Evolutionary conservation across 2,888 invertebrate species (phyloP).

Genomic region (Drosophila prolongata): DNA sequence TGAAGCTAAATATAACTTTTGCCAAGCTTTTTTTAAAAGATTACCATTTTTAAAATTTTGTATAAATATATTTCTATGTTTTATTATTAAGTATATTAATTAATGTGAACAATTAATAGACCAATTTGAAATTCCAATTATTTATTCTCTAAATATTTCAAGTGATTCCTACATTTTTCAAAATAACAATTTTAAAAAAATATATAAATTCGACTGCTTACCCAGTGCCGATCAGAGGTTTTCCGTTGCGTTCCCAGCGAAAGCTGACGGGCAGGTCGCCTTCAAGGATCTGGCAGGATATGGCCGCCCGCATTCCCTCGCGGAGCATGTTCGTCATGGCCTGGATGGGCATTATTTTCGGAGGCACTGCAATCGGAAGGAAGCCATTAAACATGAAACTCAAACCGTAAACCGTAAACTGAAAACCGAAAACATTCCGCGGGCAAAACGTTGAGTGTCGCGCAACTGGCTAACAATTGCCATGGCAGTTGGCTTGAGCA

Average conservation of each 20-base stretch:
- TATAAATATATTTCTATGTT: too few species aligned
- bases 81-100: too few species aligned
- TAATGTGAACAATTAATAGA: too few species aligned
- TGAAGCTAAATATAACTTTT: too few species aligned
- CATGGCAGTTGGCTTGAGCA: constrained; percentile 62
- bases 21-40: too few species aligned
- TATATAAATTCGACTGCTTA: constrained; percentile 56
- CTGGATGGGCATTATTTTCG: constrained; percentile 93
- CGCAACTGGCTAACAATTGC: constrained; percentile 56
- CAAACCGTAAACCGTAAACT: constrained; percentile 23
- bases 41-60: too few species aligned
- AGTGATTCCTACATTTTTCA: not conserved
- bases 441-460: constrained; percentile 23
- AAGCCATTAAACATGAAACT: constrained; percentile 16
- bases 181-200: not conserved
- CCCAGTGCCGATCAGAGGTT: constrained; percentile 89
- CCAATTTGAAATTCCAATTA: too few species aligned
- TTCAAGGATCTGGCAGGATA: constrained; percentile 95
- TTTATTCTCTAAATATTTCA: too few species aligned
- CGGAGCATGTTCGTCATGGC: constrained; percentile 91
- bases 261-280: constrained; percentile 96
- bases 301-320: constrained; percentile 94
- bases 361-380: constrained; percentile 87
- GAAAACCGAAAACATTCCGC: constrained; percentile 25
- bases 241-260: constrained; percentile 95